Evolutionary conservation across 2,113 vertebrate species (phyloP), one percentile per base, ranked within the genome.

Genomic region (Octodon degus): DNA sequence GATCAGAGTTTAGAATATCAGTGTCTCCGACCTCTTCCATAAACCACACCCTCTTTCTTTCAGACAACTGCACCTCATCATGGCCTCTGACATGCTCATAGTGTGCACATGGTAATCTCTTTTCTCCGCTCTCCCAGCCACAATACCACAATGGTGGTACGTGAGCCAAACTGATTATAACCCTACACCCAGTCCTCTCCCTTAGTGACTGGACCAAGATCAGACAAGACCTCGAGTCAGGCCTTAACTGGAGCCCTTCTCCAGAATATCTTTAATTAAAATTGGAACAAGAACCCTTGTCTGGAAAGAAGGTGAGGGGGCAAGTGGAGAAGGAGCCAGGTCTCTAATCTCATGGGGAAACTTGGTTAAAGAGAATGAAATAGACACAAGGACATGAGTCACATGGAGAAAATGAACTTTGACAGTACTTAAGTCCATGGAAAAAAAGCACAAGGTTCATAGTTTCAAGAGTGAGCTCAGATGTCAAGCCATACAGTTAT

Each of bases 351-450:
- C 76, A n/a, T 0, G 14, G 72, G 63, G 5, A 90, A 62, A 90
- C 6, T 19, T 74, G 76, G n/a, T 5, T 62, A 40, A 84, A 90
- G 43, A 93, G n/a, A 85, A 94, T 55, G 34, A 82, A 93, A 60
- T 20, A 60, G 74, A 53, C 53, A n/a, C 63, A 96, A 89, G 88
- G 63, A 53, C 63, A 17, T 8, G 58, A 85, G 87, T 76, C 87
- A 86, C n/a, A 79, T 25, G 5, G n/a, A 80, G 63, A 87, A 88
- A 81, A 25, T 55, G n/a, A 94, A 85, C 92, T 84, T 62, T 80
- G 86, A 79, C 84, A 50, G 37, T 34, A 40, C 34, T 95, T n/a
- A 80, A 62, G 65, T 79, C 93, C 90, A 67, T 53, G 47, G 65
- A 93, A 90, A 97, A 43, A 17, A 7, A 58, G 17, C 34, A 83